Base-by-base conservation (phyloP, 2,888 invertebrate species). In the Chymomyza amoena region DNA sequence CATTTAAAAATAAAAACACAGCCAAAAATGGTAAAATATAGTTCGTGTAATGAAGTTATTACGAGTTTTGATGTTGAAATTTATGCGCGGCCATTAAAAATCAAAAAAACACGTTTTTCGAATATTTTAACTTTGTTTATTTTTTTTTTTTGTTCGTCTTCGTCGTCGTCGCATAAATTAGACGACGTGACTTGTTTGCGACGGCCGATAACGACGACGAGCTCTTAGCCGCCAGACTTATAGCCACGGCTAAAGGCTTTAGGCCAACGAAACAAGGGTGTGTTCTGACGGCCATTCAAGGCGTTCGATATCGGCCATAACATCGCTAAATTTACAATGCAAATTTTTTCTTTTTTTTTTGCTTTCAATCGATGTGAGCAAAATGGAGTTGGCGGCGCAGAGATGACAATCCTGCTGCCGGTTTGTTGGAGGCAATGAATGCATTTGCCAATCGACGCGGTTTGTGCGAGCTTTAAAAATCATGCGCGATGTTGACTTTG, bases 11-110 rank as follows among this genome's bases (percentile, higher is more conserved):
- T 13, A 45, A 13, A 45, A 45, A 45, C 39, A 45, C 39, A 45
- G 6, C 39, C 54, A 20, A 54, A 54, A 18, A 66, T 70, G 66
- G 68, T 68, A 60, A 84, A 81, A 78, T 81, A 81, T 84, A 84
- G 84, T 84, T 86, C 76, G 80, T 86, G 88, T 89, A 87, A 89
- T 89, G 87, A 89, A 89, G 89, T 89, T 89, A 87, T 89, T 89
- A 89, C 77, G 81, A 85, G 80, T 78, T 83, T 88, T 89, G 87
- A 88, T 89, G 85, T 80, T 80, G 77, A 84, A 89, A 88, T 89
- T 89, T 88, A 88, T 89, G 87, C 88, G 78, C 75, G 74, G 76
- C 81, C 79, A 89, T 89, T 87, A 86, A 89, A 89, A 80, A 75
- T 78, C 79, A 78, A 82, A 80, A 32, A 81, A 88, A 82, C 87